Evolutionary conservation across 1,140 invertebrate species (phyloP), one percentile per base, ranked within the genome.

Genomic region (Dendrolimus punctatus): DNA sequence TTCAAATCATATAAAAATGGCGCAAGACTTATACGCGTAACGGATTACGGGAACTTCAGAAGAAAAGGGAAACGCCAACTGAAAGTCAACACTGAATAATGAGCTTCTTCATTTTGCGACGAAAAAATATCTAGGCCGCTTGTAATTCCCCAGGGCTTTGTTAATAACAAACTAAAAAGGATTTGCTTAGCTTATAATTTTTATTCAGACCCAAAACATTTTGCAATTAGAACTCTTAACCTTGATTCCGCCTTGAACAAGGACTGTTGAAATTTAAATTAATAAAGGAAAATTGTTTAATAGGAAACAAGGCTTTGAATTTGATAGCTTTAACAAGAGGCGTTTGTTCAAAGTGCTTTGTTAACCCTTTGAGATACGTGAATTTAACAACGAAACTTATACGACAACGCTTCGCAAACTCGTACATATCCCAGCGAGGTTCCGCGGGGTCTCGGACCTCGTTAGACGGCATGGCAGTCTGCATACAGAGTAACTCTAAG

Each of bases 401-500:
- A 23, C 23, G 23, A 55, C 49, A 55, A 52, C 45, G 51, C 52
- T 52, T 49, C 39, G 46, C 40, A 36, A 55, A 60, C 49, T 60
- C 52, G 53, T 60, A 53, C 41, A 23, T 23, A 54, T 48, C 41
- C 48, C 37, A 8, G 44, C 52, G 46, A 42, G 43, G 40, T 40
- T 49, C 63, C 66, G 57, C 54, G 58, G 69, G 71, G 72, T 68
- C 71, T 67, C 55, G 62, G 68, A 73, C 73, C 64, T 79, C 70
- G 74, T 79, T 79, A 80, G 62, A 63, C 46, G 62, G 51, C 46
- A 63, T 65, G 58, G 64, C 72, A 69, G 71, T 79, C 75, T 84
- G 80, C 78, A 84, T 84, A 84, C 73, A 79, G 75, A 81, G 73
- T 73, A 71, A 71, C 65, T 62, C 57, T 84, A 84, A 84, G 76